Evolutionary conservation across 2,797 vertebrate genomes (phyloP).

Genomic region (Chelon auratus): DNA sequence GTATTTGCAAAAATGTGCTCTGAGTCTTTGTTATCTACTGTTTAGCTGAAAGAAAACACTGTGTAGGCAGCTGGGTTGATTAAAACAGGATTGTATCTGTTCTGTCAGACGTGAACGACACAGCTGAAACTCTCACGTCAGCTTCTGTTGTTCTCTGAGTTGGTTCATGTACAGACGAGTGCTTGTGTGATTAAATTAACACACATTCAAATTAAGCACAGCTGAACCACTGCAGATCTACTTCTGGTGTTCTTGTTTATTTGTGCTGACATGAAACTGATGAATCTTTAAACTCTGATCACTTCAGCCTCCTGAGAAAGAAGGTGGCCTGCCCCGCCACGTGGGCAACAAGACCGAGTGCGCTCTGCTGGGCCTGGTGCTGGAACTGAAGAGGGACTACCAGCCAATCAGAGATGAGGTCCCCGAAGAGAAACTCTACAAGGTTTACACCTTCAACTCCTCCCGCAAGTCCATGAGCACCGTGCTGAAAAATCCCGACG

Average conservation of each 20-base stretch:
- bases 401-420: conserved; percentile 93
- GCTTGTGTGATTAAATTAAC: neutral
- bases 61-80: neutral
- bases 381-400: conserved; percentile 94
- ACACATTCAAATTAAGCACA: neutral
- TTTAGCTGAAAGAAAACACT: too few species aligned
- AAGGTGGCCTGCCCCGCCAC: conserved; percentile 94
- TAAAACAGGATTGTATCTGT: neutral
- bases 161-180: neutral
- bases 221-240: neutral
- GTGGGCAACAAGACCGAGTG: conserved; percentile 99
- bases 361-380: conserved; percentile 91
- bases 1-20: neutral
- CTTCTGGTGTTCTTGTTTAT: neutral
- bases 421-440: conserved; percentile 95
- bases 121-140: neutral
- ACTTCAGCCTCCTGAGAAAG: conserved; percentile 92
- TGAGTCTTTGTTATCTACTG: too few species aligned
- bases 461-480: conserved; percentile 99
- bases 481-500: conserved; percentile 86
- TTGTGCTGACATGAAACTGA: neutral
- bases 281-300: neutral
- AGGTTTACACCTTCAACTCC: conserved; percentile 99
- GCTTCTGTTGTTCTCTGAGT: neutral
- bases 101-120: neutral